phyloP scores from a whole-genome alignment of 2,888 invertebrate genomes.

The Ashinkailepas kermadecensis region DNA sequence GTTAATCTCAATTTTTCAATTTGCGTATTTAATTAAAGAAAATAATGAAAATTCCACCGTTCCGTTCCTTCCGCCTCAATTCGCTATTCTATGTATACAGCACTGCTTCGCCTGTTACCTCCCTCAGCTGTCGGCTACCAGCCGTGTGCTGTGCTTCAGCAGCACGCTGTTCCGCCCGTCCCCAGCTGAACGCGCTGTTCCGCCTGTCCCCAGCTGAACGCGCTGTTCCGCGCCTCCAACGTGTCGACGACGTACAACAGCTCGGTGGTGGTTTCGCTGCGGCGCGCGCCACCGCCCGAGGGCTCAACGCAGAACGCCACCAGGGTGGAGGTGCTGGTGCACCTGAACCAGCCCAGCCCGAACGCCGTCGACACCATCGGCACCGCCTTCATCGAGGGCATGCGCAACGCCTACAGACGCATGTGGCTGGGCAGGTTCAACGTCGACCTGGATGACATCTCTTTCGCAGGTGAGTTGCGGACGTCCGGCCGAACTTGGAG shows the following conservation, averaged over 20 bases:
- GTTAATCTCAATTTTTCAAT: too few relatives aligned
- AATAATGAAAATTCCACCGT: too few relatives aligned
- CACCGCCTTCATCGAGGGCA: conserved; percentile 19
- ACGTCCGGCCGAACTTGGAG: too few relatives aligned
- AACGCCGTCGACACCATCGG: background rate
- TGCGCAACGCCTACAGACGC: background rate
- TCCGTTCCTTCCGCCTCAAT: too few relatives aligned
- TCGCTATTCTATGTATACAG: too few relatives aligned
- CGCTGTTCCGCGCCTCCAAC: background rate
- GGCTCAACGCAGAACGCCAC: background rate
- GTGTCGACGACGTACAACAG: background rate
- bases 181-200: too few relatives aligned
- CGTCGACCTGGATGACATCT: conserved; percentile 11
- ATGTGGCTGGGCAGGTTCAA: conserved; percentile 2
- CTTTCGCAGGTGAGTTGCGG: background rate
- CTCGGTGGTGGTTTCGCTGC: background rate
- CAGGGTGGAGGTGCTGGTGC: conserved; percentile 8
- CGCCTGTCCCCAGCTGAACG: background rate
- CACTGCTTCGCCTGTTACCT: too few relatives aligned
- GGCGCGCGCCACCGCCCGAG: background rate
- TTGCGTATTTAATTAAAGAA: too few relatives aligned
- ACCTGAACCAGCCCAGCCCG: background rate
- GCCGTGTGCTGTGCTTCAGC: too few relatives aligned
- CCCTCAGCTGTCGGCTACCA: too few relatives aligned
- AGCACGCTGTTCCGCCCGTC: too few relatives aligned